Conservation (phyloP, 2,113 vertebrate species). For the Leucopternis melanops region DNA sequence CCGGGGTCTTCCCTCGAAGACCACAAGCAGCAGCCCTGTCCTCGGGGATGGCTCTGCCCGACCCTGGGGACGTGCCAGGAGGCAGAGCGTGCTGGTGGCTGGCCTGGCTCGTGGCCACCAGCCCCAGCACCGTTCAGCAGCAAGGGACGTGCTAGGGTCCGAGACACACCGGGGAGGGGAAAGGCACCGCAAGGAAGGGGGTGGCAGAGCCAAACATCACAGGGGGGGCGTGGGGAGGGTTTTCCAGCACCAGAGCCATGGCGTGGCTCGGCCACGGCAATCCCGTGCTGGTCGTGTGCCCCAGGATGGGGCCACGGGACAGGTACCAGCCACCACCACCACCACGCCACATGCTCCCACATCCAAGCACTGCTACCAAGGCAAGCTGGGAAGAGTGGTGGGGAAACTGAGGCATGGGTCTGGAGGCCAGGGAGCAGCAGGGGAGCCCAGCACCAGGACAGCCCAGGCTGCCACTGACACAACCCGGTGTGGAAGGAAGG, state of each 20-base stretch:
- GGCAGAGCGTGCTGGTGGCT: fast-evolving
- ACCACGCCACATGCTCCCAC: background rate
- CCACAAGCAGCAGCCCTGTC: background rate
- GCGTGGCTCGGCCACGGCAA: fast-evolving
- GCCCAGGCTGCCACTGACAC: background rate
- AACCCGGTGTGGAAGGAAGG: background rate
- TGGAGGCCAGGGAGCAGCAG: background rate
- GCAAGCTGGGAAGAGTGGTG: background rate
- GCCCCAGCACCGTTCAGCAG: background rate
- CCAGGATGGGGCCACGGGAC: background rate
- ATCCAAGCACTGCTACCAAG: background rate
- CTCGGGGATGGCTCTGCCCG: background rate
- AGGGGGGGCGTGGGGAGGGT: background rate
- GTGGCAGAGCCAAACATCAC: background rate
- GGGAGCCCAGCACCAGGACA: background rate
- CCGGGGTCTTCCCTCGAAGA: background rate
- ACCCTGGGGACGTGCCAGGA: background rate
- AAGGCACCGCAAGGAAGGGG: background rate
- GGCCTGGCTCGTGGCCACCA: background rate
- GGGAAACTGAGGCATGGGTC: background rate
- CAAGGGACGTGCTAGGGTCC: fast-evolving
- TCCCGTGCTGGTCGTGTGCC: no score
- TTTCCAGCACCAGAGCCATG: background rate
- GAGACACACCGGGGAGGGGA: background rate
- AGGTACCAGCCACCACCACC: background rate